These are phyloP conservation scores for Dromiciops gliroides DNA, from an alignment of 2,113 vertebrate genomes.

Conservation along the genomic window DNA sequence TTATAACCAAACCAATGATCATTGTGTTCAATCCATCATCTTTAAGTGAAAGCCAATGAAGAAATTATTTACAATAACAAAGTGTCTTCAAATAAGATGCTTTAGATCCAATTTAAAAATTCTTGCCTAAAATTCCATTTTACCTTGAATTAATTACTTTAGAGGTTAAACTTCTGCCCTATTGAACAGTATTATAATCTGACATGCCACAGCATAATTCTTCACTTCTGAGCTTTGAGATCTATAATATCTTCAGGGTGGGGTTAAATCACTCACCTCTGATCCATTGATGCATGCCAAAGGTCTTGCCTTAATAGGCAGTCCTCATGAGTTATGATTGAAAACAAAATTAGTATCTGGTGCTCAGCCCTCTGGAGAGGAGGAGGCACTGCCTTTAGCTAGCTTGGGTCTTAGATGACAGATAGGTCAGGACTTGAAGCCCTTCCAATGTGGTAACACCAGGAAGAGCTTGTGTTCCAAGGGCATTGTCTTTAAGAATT, in stretches of 20 bases:
- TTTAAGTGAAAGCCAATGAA: background rate
- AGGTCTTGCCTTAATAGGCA: background rate
- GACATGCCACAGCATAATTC: background rate
- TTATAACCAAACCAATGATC: background rate
- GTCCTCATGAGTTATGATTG: background rate
- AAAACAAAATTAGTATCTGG: background rate
- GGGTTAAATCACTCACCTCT: background rate
- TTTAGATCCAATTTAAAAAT: background rate
- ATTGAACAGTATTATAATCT: constrained; percentile 14
- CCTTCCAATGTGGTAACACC: background rate
- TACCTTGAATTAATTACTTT: constrained; percentile 45
- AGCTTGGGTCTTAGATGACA: background rate
- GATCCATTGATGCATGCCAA: background rate
- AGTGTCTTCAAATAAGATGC: background rate
- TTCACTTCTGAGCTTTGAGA: background rate
- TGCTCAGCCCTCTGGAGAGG: background rate
- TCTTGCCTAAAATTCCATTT: constrained; percentile 6
- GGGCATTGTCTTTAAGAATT: background rate
- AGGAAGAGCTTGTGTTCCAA: background rate
- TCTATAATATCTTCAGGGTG: background rate
- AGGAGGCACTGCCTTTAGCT: background rate
- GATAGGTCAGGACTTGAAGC: background rate
- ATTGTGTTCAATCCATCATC: background rate
- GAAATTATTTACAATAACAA: constrained; percentile 21
- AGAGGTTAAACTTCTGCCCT: constrained; percentile 37